phyloP scores from a whole-genome alignment of 2,888 invertebrate genomes.

The Tromatobia lineatoria region DNA sequence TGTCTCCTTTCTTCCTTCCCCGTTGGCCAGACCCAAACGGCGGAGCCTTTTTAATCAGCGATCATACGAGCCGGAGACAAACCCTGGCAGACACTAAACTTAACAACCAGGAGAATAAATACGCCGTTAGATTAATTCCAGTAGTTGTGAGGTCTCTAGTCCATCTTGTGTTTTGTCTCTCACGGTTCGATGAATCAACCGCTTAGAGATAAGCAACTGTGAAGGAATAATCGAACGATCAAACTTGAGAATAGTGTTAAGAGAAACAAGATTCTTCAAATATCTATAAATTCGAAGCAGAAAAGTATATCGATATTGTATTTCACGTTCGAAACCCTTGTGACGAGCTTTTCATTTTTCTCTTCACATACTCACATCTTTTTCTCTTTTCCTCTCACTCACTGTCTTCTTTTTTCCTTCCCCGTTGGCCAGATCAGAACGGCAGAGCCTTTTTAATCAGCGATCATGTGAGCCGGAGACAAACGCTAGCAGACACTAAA shows the following conservation, averaged over 20 bases:
- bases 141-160: conserved; percentile 21
- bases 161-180: conserved; percentile 20
- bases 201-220: background rate
- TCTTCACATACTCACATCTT: conserved; percentile 34
- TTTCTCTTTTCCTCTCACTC: conserved; percentile 25
- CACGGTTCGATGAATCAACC: background rate
- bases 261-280: background rate
- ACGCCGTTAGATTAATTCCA: conserved; percentile 68
- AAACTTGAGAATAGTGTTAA: background rate
- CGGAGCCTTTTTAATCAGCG: conserved; percentile 71
- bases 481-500: conserved; percentile 58
- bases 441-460: conserved; percentile 71
- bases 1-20: background rate
- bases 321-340: no score
- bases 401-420: background rate
- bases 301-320: no score
- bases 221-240: conserved; percentile 14
- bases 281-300: no score
- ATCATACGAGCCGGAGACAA: conserved; percentile 66
- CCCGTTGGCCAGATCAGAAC: conserved; percentile 20
- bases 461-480: conserved; percentile 66
- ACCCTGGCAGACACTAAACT: conserved; percentile 56
- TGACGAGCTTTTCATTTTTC: no score
- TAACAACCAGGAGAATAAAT: conserved; percentile 62
- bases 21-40: conserved; percentile 26